A percentile compares a stretch with the other conserved stretches of the same genome.
Conservation (phyloP, 2,797 vertebrate species). For the Sebastes hubbsi region DNA sequence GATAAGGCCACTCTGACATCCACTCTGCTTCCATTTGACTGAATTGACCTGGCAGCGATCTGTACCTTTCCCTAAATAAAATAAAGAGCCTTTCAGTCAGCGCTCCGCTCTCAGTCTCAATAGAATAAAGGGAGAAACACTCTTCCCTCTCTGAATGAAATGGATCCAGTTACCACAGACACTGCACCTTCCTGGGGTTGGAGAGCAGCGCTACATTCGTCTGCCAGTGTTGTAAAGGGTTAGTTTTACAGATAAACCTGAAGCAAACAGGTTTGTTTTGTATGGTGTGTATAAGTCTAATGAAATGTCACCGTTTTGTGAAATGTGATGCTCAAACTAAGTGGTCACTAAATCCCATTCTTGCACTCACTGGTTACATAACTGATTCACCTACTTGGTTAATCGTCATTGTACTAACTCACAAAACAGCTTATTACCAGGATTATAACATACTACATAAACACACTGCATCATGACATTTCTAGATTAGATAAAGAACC, state of each 20-base stretch:
- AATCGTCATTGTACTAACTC: background rate
- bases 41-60: constrained; percentile 21
- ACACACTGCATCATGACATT: background rate
- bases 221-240: constrained; percentile 5
- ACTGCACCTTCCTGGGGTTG: constrained; percentile 12
- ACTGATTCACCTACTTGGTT: background rate
- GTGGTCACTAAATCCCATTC: background rate
- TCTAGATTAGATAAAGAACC: background rate
- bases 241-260: constrained; percentile 9
- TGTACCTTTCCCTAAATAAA: constrained; percentile 18
- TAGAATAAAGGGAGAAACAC: constrained; percentile 53
- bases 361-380: background rate
- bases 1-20: background rate
- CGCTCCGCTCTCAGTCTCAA: constrained; percentile 21
- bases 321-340: background rate
- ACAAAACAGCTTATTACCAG: background rate
- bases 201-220: constrained; percentile 10
- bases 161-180: constrained; percentile 63
- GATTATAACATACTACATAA: background rate
- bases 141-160: constrained; percentile 35
- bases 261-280: background rate
- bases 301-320: background rate
- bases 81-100: constrained; percentile 54
- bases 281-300: too few species aligned
- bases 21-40: constrained; percentile 26